Base-by-base conservation (phyloP, 2,113 vertebrate genomes). In the Corythoichthys intestinalis region DNA sequence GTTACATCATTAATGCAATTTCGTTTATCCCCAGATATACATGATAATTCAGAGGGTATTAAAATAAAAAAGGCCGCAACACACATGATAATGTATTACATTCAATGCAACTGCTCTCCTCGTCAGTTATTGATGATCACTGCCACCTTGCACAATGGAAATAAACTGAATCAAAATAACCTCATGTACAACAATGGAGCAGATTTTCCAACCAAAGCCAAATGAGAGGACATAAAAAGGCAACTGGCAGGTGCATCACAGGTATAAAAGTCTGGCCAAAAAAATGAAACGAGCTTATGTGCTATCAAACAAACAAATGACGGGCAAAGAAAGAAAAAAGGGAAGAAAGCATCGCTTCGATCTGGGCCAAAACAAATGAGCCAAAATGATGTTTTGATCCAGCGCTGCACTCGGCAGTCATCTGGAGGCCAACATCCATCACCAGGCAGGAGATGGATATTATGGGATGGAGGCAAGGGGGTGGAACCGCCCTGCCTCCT, bases 351-450 rank as follows among this genome's bases (percentile, higher is more conserved):
- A 44, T 44, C 56, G 56, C 34, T 46, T 60, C 47, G 65, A 71
- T 60, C 65, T 56, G 46, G 64, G 73, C 74, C 57, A 66, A 67
- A 82, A 79, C 50, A 77, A 79, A 73, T 70, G 67, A 70, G 47
- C 63, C 50, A 81, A 80, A 79, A 79, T 79, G 11, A 68, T 72
- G 57, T 81, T 84, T 83, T 84, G 77, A 84, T 81, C 72, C 63
- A 56, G 65, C 48, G 71, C 69, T 44, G 59, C 28, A 60, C 72
- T 67, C 75, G 65, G 47, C 67, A 61, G 57, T 72, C 20, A 70
- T 65, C 72, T 72, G 12, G 64, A 67, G 70, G 75, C 75, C 70
- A 75, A 35, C 56, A 70, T 83, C 78, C 74, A 76, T 81, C 63
- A 72, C 38, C 34, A 5, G 68, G 41, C n/a, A 60, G 50, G 54